Evolutionary conservation across 2,888 invertebrate species (phyloP).

Genomic region (Allygus modestus): DNA sequence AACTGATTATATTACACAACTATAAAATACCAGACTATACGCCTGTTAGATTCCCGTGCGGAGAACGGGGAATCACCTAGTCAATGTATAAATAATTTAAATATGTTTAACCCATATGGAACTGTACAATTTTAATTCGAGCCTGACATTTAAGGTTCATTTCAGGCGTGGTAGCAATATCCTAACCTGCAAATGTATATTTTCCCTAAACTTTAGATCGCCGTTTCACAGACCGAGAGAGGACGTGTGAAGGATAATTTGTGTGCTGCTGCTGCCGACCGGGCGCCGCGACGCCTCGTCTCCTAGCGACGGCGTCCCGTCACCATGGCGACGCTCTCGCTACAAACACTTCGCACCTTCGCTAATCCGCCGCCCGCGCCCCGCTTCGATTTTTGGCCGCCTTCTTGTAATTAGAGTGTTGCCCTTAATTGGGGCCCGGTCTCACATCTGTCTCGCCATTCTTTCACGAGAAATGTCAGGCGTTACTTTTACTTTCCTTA

Average conservation of each 20-base stretch:
- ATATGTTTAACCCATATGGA: too few species aligned
- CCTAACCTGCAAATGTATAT: too few species aligned
- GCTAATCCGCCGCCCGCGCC: not conserved
- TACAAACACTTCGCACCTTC: conserved; percentile 30
- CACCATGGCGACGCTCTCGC: conserved; percentile 11
- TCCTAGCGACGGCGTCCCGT: conserved; percentile 36
- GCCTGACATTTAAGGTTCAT: too few species aligned
- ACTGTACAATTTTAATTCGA: too few species aligned
- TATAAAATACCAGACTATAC: too few species aligned
- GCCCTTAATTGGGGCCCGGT: conserved; percentile 32
- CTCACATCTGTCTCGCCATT: conserved; percentile 21
- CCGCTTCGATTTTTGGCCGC: conserved; percentile 49
- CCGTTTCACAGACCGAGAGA: too few species aligned
- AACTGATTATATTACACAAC: too few species aligned
- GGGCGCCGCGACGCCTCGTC: not conserved
- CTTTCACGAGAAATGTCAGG: not conserved
- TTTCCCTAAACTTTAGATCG: too few species aligned
- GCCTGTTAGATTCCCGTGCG: too few species aligned
- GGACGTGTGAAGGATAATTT: not conserved
- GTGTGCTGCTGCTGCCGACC: not conserved
- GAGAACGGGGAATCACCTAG: too few species aligned
- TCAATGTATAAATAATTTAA: too few species aligned
- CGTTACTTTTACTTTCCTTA: not conserved
- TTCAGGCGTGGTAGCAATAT: too few species aligned
- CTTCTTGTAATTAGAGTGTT: conserved; percentile 40